Evolutionary conservation across 2,888 invertebrate species (phyloP), one percentile per base, ranked within the genome.

Genomic region (Cordilura impudica): DNA sequence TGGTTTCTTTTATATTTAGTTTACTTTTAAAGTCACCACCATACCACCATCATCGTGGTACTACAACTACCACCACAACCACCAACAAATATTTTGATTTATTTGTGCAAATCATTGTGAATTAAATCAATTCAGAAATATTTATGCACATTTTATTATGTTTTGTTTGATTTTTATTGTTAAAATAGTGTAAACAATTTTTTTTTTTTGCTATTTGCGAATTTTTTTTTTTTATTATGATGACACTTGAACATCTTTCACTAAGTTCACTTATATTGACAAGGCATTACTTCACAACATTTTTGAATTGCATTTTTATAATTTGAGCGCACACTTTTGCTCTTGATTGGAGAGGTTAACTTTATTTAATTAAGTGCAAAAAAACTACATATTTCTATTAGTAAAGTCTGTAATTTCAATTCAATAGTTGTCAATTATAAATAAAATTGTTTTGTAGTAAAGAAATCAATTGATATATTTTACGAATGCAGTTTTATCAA

Each of bases 241-340:
- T 72, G 79, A 75, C 75, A 79, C 79, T 79, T 63, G 66, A 67
- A 79, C 75, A 75, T 79, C 75, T 71, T 79, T 75, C 75, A 71
- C 70, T 71, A 43, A 79, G 53, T 72, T 63, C 67, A 72, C 60
- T 58, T 67, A 31, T 53, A 67, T 74, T 56, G 70, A 66, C 74
- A 78, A 78, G 70, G 73, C 45, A 73, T 63, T 31, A 19, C 45
- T 35, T 26, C 49, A 58, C n/a, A 63, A 39, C 10, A 56, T 39
- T 60, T 72, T 67, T 78, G 63, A 49, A 72, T 69, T 69, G 51
- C 49, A 65, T 78, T 67, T 71, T 71, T 66, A 29, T 54, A 67
- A 63, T 61, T 69, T 65, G 21, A 60, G 45, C 65, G 71, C 79
- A 79, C 79, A 75, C 79, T 79, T 79, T 72, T 75, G 71, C 71